Evolutionary conservation across 2,113 vertebrate species (phyloP).

Genomic region (Orientallactaga bullata): DNA sequence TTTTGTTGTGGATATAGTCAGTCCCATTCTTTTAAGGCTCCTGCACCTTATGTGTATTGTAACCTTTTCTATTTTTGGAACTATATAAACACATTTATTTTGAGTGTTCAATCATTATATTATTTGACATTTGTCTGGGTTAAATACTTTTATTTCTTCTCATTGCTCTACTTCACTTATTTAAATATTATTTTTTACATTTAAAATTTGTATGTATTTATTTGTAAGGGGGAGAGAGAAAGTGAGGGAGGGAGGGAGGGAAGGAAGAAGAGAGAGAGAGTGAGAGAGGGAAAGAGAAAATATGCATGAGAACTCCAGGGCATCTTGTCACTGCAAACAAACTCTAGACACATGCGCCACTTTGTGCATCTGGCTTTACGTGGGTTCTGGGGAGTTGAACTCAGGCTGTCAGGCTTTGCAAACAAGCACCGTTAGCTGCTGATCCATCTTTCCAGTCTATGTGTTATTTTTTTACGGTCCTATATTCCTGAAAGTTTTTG

Average conservation of each 20-base stretch:
- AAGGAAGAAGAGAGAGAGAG: too few species aligned
- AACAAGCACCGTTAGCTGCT: too few species aligned
- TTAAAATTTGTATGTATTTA: too few species aligned
- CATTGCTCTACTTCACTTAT: background rate
- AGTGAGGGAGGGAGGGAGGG: too few species aligned
- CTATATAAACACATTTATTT: background rate
- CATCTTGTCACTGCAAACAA: too few species aligned
- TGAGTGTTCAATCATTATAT: background rate
- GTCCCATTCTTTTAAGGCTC: background rate
- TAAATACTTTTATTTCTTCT: constrained; percentile 22
- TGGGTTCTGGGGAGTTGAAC: too few species aligned
- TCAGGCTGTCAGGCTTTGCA: too few species aligned
- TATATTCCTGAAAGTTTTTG: background rate
- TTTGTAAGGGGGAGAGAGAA: too few species aligned
- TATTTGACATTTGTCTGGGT: background rate
- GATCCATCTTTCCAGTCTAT: background rate
- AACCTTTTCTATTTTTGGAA: background rate
- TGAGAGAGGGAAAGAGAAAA: too few species aligned
- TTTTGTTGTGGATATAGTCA: background rate
- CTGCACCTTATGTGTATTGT: background rate
- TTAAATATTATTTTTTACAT: background rate
- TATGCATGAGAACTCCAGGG: too few species aligned
- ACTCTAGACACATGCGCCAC: too few species aligned
- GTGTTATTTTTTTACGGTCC: background rate
- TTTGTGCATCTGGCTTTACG: too few species aligned